A percentile compares a stretch with the other conserved stretches of the same genome.
Conservation (phyloP, 1,140 invertebrate genomes). For the Saccostrea cuccullata region DNA sequence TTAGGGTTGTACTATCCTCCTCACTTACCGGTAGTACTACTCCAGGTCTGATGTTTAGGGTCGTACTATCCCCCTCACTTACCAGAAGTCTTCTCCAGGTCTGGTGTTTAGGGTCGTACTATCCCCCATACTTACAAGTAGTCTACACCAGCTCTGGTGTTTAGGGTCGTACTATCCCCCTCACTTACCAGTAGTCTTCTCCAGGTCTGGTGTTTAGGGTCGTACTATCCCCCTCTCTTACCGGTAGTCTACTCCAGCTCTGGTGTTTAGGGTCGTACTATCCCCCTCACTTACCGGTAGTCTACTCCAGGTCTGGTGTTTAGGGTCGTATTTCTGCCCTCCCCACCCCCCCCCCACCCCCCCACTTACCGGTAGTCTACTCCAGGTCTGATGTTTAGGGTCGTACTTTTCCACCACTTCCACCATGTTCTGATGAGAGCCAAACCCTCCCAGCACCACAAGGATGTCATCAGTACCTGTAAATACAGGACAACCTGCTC, state of each 20-base stretch:
- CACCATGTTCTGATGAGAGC: conserved; percentile 73
- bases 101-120: neutral
- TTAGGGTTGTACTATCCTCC: too few species aligned
- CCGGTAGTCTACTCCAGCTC: neutral
- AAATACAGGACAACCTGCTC: neutral
- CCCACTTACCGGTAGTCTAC: conserved; percentile 68
- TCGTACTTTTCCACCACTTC: conserved; percentile 75
- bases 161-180: conserved; percentile 52
- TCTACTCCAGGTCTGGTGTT: conserved; percentile 1
- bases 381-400: conserved; percentile 73
- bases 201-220: too few species aligned
- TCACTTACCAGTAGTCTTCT: neutral
- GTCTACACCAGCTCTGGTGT: neutral
- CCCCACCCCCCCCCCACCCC: conserved; percentile 60
- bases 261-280: neutral
- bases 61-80: too few species aligned
- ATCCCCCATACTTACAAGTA: conserved; percentile 56
- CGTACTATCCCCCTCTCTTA: neutral
- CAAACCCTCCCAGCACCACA: conserved; percentile 75
- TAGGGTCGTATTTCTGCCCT: conserved; percentile 25
- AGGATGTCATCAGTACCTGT: conserved; percentile 73
- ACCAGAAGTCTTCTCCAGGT: too few species aligned
- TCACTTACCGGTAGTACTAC: too few species aligned
- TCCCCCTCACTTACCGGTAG: conserved; percentile 57
- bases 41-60: too few species aligned